Conservation (phyloP, 2,797 vertebrate species). For the Siniperca undulata region DNA sequence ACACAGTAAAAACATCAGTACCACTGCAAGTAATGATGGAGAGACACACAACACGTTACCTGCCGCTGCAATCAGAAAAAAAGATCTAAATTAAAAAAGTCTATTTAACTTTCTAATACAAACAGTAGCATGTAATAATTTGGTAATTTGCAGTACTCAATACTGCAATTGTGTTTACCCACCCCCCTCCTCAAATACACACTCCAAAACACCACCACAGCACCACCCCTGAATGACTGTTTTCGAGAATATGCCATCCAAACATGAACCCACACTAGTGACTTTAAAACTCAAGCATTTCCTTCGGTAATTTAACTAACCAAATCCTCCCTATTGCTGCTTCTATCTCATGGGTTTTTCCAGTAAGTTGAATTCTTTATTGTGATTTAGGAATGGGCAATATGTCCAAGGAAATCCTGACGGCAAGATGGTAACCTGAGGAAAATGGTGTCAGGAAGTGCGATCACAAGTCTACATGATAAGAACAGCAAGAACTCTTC, state of each 20-base stretch:
- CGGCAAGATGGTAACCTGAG: slow-evolving; percentile 43
- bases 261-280: slow-evolving; percentile 9
- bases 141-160: neutral
- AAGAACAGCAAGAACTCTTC: slow-evolving; percentile 20
- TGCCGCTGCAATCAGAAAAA: slow-evolving; percentile 7
- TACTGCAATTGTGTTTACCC: slow-evolving; percentile 21
- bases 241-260: neutral
- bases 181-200: slow-evolving; percentile 17
- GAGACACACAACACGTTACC: neutral
- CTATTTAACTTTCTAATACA: neutral
- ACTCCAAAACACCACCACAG: slow-evolving; percentile 39
- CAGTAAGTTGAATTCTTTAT: neutral
- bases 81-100: slow-evolving; percentile 8
- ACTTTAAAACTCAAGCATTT: neutral
- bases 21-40: neutral
- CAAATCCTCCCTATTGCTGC: neutral
- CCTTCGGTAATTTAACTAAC: neutral
- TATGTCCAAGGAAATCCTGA: slow-evolving; percentile 17
- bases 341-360: neutral
- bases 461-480: slow-evolving; percentile 3
- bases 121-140: slow-evolving; percentile 12
- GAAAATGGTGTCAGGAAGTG: slow-evolving; percentile 22
- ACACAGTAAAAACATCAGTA: slow-evolving; percentile 13
- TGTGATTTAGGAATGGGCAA: slow-evolving; percentile 16
- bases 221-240: slow-evolving; percentile 26